phyloP scores from a whole-genome alignment of 30 jellyfish, hydroid and myxozoan species.

The Aurelia sp. region DNA sequence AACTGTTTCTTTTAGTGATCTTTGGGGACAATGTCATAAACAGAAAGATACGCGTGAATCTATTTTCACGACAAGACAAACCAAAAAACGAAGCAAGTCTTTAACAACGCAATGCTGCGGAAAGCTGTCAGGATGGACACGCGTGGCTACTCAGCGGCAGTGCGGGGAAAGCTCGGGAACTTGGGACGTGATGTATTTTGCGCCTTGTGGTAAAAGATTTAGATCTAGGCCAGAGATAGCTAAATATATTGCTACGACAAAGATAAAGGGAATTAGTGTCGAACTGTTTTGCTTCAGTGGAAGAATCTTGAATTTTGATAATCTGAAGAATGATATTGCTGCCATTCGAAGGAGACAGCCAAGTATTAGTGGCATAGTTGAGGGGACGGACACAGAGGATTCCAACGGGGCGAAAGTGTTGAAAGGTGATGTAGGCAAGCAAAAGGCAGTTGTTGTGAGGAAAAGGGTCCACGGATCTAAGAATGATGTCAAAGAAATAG shows the following conservation, averaged over 20 bases:
- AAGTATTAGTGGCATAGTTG: too few species aligned
- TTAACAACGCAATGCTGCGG: constrained; percentile 49
- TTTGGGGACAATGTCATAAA: constrained; percentile 1
- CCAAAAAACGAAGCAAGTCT: constrained; percentile 9
- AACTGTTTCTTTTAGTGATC: too few species aligned
- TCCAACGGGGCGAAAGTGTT: too few species aligned
- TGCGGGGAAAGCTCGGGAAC: constrained; percentile 40
- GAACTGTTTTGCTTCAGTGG: constrained; percentile 10
- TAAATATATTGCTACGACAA: constrained; percentile 3
- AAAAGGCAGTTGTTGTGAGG: too few species aligned
- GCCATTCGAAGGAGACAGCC: too few species aligned
- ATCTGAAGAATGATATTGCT: not conserved
- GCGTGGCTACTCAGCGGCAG: constrained; percentile 56
- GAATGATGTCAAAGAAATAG: too few species aligned
- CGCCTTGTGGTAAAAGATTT: constrained; percentile 27
- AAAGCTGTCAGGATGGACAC: constrained; percentile 56
- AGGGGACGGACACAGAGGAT: too few species aligned
- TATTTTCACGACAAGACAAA: not conserved
- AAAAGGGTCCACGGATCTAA: too few species aligned
- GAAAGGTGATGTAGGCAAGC: too few species aligned
- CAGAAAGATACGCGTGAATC: not conserved
- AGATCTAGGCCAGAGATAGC: constrained; percentile 55
- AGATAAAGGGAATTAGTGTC: not conserved
- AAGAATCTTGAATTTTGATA: not conserved
- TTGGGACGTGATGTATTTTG: constrained; percentile 51